Evolutionary conservation across 2,113 vertebrate species (phyloP).

Genomic region (Gulo gulo): DNA sequence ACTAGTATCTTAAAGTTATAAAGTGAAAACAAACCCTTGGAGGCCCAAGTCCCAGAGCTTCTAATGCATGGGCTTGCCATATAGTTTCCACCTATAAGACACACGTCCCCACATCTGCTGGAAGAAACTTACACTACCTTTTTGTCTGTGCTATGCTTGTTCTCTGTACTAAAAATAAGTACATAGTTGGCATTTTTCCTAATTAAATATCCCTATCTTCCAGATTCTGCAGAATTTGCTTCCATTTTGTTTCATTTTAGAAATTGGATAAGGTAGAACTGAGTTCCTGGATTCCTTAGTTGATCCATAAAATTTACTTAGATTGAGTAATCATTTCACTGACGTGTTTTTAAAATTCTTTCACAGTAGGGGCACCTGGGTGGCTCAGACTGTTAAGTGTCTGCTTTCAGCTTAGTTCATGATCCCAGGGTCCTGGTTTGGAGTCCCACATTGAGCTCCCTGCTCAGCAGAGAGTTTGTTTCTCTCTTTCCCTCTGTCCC

Average conservation of each 20-base stretch:
- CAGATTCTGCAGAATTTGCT: not conserved
- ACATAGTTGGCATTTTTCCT: not conserved
- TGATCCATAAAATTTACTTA: not conserved
- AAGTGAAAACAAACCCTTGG: not conserved
- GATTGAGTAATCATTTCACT: not conserved
- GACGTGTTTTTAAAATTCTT: not conserved
- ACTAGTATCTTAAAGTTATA: not conserved
- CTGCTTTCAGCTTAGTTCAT: too few species aligned
- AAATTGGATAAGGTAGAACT: not conserved
- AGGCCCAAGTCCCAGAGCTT: not conserved
- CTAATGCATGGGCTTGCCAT: too few species aligned
- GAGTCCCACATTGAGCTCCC: too few species aligned
- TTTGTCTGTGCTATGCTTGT: not conserved
- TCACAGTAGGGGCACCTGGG: too few species aligned
- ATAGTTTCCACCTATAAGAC: not conserved
- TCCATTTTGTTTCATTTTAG: not conserved
- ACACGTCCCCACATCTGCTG: not conserved
- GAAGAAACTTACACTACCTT: not conserved
- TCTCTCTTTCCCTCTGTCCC: too few species aligned
- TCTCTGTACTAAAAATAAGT: not conserved
- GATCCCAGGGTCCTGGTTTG: too few species aligned
- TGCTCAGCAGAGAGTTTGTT: too few species aligned
- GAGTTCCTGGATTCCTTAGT: not conserved
- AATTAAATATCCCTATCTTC: not conserved
- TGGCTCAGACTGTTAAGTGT: too few species aligned